Evolutionary conservation across 2,113 vertebrate genomes (phyloP), one percentile per base, ranked within the genome.

Genomic region (Chionodraco myersi): DNA sequence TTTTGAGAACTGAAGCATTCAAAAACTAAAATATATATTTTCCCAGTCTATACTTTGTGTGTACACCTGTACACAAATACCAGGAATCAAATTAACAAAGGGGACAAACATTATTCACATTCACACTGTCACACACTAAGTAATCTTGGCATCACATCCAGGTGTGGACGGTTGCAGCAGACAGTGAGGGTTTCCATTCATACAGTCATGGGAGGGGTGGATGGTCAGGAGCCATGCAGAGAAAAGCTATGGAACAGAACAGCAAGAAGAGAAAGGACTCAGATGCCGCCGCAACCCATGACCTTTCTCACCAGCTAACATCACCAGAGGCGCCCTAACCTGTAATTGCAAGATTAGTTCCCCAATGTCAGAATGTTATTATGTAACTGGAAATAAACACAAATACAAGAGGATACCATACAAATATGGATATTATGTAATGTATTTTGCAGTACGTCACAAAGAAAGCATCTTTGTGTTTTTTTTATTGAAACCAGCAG

Each of bases 171-270:
- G 47, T 10, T 74, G 78, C 74, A 56, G 57, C 66, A 61, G 80
- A 89, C 75, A 78, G 64, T 76, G 59, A 34, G 47, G 66, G 60
- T 81, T 80, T 72, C 47, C 86, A 85, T 80, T 77, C 85, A 85
- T 69, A 67, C 79, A 73, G 66, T 70, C 23, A 18, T 26, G 48
- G 79, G 60, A 62, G 72, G 65, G 53, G 71, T 48, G 63, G 77
- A 75, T 70, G 68, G 72, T 57, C 71, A 68, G 47, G 70, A 84
- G 76, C 67, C 70, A 26, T 75, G 88, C 70, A 64, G 75, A 52
- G 86, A 10, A 75, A 80, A 75, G 54, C 75, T 85, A 82, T 86
- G 82, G 80, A 88, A 77, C 76, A 76, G 62, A 88, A 79, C 57
- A 84, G 82, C 82, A 66, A 74, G 72, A 63, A 76, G 73, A 11